Conservation (phyloP, 2,888 invertebrate species). For the Platynereis dumerilii region DNA sequence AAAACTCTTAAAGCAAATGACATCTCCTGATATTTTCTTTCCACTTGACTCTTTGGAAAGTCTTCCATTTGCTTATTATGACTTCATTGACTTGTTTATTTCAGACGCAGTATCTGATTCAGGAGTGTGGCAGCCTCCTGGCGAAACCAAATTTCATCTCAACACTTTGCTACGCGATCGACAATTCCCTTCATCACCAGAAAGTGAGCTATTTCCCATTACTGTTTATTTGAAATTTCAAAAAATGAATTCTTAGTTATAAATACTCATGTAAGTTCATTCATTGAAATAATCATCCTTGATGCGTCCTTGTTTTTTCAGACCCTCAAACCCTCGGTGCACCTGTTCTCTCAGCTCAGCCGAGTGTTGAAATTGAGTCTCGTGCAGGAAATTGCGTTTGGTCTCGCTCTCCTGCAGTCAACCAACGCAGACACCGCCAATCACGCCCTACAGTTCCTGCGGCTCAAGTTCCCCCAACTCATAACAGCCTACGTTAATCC, state of each 20-base stretch:
- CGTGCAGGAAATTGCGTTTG: constrained; percentile 90
- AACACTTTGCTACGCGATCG: constrained; percentile 86
- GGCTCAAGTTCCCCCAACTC: constrained; percentile 82
- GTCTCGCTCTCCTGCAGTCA: constrained; percentile 83
- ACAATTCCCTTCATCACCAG: constrained; percentile 79
- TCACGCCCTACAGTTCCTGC: constrained; percentile 79
- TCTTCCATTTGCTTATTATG: too few species aligned
- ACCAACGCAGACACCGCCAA: constrained; percentile 77
- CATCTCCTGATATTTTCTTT: too few species aligned
- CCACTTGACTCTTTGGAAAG: too few species aligned
- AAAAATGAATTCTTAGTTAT: too few species aligned
- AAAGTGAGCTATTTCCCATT: constrained; percentile 67
- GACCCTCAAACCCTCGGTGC: constrained; percentile 80
- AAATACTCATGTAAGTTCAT: too few species aligned
- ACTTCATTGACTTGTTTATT: constrained; percentile 34
- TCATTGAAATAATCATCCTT: too few species aligned
- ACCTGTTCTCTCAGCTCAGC: constrained; percentile 83
- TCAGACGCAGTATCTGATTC: constrained; percentile 78
- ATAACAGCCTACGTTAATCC: constrained; percentile 78
- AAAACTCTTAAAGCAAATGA: too few species aligned
- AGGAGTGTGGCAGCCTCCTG: constrained; percentile 79
- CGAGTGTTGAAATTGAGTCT: constrained; percentile 85
- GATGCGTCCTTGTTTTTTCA: constrained; percentile 64
- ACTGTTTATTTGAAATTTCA: neutral
- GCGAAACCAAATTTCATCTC: constrained; percentile 87